Evolutionary conservation across 2,113 vertebrate genomes (phyloP), one percentile per base, ranked within the genome.

Genomic region (Pelmatolapia mariae): DNA sequence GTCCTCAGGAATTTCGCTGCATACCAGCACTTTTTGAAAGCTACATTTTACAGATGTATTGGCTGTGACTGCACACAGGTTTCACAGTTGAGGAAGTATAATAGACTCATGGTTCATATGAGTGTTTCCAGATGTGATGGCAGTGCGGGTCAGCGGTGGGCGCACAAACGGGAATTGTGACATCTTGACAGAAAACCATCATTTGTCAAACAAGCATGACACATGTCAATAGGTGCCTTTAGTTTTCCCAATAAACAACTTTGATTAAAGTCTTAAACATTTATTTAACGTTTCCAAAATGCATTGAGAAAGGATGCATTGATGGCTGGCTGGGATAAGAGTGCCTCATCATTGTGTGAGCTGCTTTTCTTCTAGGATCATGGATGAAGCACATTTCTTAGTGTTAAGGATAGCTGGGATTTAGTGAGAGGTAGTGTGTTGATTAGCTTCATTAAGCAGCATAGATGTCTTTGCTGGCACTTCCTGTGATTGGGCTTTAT

Each of bases 121-220:
- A 96, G 90, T 91, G 85, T 89, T 96, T 96, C 95, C 95, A 97
- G 96, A 96, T 96, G 96, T 89, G 80, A 83, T 53, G 66, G 80
- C 82, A 9, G 82, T 79, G 68, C 10, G 76, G 71, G 61, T 91
- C 81, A 89, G 57, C 61, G 54, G 45, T 84, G 26, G 73, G 76
- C 92, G 86, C 22, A 85, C 89, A 86, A 83, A 83, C 24, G 59
- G 88, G 82, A 92, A 85, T 83, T 85, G 92, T 88, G 87, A 57
- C 38, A 78, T 91, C 91, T 66, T 93, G 89, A 91, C 68, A 87
- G 89, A 90, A 80, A 81, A 90, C 15, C 88, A 82, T 83, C 45
- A 79, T 91, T 89, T 91, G 54, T 91, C 83, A 52, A 40, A 63
- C 50, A 81, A 85, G 87, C 7, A 7, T 88, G 81, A 81, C 81